Evolutionary conservation across 1,140 invertebrate species (phyloP).

Genomic region (honey bee (Apis mellifera)): DNA sequence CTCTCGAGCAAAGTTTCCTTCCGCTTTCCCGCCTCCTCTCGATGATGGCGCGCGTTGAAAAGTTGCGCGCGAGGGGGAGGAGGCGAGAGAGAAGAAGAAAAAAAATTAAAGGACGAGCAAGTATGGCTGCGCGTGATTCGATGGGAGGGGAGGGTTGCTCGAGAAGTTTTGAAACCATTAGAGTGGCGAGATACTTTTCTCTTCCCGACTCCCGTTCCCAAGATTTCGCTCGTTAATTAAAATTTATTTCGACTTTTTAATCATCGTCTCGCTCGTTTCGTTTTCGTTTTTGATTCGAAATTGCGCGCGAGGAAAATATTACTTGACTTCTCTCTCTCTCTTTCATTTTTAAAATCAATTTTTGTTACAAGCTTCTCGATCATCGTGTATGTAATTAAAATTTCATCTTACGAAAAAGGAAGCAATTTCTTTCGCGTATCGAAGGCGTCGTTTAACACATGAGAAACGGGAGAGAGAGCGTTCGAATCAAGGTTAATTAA

Average conservation of each 20-base stretch:
- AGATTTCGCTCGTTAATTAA: not conserved
- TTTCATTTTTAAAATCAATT: no score
- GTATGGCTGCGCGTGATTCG: not conserved
- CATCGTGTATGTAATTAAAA: no score
- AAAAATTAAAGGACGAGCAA: not conserved
- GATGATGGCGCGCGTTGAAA: not conserved
- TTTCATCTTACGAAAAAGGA: no score
- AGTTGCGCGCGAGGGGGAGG: not conserved
- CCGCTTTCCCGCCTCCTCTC: not conserved
- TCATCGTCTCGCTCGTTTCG: not conserved
- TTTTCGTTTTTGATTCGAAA: no score
- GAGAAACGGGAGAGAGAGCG: not conserved
- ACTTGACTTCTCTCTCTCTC: no score
- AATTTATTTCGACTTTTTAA: not conserved
- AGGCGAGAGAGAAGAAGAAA: not conserved
- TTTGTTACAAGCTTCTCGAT: not conserved
- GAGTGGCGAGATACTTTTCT: not conserved
- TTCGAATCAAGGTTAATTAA: not conserved
- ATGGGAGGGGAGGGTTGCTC: no score
- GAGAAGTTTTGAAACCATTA: not conserved
- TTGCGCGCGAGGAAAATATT: no score
- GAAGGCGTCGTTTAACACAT: not conserved
- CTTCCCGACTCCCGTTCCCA: not conserved
- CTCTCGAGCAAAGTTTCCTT: constrained; percentile 27
- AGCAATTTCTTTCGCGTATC: not conserved